A percentile compares a stretch with the other conserved stretches of the same genome.
Evolutionary conservation across 2,888 invertebrate species (phyloP).

Genomic region (Pristionchus mayeri): DNA sequence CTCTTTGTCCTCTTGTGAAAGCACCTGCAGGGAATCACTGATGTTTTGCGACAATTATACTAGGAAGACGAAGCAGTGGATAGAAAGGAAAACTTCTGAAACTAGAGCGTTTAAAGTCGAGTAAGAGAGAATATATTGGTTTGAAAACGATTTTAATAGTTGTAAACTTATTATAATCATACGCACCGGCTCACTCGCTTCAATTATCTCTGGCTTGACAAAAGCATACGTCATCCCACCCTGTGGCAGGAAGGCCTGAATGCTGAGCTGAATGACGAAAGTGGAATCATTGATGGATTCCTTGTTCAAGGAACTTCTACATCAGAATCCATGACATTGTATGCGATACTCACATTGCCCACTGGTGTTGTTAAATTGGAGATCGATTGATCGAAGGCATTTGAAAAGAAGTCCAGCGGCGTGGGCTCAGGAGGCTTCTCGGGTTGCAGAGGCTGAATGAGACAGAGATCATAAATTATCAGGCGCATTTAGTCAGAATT

Average conservation of each 20-base stretch:
- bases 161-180: no score
- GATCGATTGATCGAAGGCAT: background rate
- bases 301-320: no score
- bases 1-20: background rate
- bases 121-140: no score
- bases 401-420: background rate
- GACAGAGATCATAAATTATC: background rate
- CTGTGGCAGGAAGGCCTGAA: constrained; percentile 23
- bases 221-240: background rate
- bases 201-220: background rate
- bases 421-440: background rate
- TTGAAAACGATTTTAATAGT: no score
- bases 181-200: background rate
- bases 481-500: no score
- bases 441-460: background rate
- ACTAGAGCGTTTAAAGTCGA: no score
- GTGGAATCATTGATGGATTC: no score
- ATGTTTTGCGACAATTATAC: no score
- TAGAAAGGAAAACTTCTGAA: no score
- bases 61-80: no score
- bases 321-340: background rate
- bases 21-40: background rate
- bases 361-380: constrained; percentile 22
- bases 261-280: background rate
- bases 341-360: background rate